These are phyloP conservation scores for Drosophila quadrilineata DNA, from an alignment of 1,140 invertebrate species.

Conservation along the genomic window DNA sequence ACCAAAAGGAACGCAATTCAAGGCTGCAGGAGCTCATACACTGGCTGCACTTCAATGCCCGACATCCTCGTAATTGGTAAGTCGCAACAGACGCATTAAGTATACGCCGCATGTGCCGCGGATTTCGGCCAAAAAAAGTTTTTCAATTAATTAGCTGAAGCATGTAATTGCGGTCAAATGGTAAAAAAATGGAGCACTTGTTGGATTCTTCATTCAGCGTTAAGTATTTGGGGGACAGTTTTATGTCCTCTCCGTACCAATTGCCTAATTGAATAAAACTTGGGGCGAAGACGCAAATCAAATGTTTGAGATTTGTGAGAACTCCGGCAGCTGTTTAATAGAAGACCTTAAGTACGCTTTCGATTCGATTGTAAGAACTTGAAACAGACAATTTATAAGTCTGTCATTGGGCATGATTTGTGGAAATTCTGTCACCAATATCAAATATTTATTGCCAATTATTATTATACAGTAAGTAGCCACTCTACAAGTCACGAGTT, in stretches of 20 bases:
- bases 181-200: background rate
- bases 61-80: constrained; percentile 52
- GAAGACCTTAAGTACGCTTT: too few relatives aligned
- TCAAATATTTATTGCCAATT: too few relatives aligned
- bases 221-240: constrained; percentile 17
- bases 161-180: constrained; percentile 19
- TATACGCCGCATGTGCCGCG: constrained; percentile 34
- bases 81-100: constrained; percentile 22
- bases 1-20: constrained; percentile 54
- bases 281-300: too few relatives aligned
- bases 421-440: too few relatives aligned
- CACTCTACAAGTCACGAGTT: too few relatives aligned
- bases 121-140: too few relatives aligned
- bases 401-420: background rate
- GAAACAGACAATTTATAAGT: background rate
- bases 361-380: too few relatives aligned
- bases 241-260: constrained; percentile 7
- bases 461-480: too few relatives aligned
- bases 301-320: constrained; percentile 30
- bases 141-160: constrained; percentile 27
- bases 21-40: constrained; percentile 66
- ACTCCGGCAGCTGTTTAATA: constrained; percentile 29
- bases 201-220: constrained; percentile 11
- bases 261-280: constrained; percentile 10
- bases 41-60: constrained; percentile 60